These are phyloP conservation scores for Hapalemur alaotrensis DNA, from an alignment of 2,797 vertebrate species.

Conservation along the genomic window DNA sequence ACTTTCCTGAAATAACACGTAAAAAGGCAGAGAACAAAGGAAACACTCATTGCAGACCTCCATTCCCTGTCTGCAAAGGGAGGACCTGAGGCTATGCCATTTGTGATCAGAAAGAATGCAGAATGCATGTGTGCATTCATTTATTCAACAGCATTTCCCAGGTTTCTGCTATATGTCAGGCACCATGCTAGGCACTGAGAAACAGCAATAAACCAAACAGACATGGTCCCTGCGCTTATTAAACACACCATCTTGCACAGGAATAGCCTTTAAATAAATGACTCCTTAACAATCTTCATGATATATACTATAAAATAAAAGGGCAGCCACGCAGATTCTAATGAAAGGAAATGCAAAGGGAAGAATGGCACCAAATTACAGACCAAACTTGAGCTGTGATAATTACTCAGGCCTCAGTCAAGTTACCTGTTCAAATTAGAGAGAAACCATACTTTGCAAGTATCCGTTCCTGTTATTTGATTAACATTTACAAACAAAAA, in stretches of 20 bases:
- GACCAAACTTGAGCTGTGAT: neutral
- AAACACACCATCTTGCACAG: neutral
- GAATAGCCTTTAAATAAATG: neutral
- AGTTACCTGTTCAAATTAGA: slow-evolving; percentile 37
- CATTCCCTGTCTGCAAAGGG: neutral
- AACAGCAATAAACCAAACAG: neutral
- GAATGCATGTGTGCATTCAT: fast-evolving
- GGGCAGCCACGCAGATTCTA: neutral
- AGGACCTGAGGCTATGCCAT: neutral
- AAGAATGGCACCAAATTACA: neutral
- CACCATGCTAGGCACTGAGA: neutral
- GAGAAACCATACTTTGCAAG: neutral
- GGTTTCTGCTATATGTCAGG: neutral
- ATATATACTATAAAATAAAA: neutral
- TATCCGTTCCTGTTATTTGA: slow-evolving; percentile 35
- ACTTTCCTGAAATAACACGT: neutral
- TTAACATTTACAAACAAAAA: slow-evolving; percentile 63
- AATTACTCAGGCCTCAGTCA: slow-evolving; percentile 26
- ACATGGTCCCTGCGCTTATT: neutral
- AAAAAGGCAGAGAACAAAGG: neutral
- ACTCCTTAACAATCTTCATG: neutral
- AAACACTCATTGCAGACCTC: neutral
- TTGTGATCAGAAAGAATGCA: neutral
- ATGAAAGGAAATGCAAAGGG: neutral
- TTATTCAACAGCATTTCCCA: neutral